phyloP scores from a whole-genome alignment of 2,113 vertebrate species.

The Cinclus mexicanus region DNA sequence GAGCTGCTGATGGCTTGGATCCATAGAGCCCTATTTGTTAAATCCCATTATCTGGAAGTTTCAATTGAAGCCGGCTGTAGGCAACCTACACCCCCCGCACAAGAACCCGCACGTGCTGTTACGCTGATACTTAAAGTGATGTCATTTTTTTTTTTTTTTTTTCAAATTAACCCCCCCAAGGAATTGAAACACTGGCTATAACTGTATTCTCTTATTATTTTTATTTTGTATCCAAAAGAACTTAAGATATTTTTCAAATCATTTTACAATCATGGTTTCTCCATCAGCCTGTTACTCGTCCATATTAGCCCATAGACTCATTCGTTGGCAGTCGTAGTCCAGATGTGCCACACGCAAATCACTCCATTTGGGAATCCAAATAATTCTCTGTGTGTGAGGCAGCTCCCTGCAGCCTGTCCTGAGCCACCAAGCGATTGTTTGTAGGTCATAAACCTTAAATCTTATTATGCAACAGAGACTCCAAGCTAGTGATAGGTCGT shows the following conservation, averaged over 20 bases:
- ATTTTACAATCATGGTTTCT: conserved; percentile 64
- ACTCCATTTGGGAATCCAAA: not conserved
- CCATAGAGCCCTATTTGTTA: conserved; percentile 59
- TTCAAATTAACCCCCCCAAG: not conserved
- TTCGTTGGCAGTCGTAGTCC: conserved; percentile 3
- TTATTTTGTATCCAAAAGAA: conserved; percentile 29
- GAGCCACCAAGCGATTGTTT: not conserved
- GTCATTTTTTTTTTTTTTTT: not conserved
- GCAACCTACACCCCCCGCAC: not conserved
- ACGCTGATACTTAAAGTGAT: not conserved
- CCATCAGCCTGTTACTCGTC: conserved; percentile 58
- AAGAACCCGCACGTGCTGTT: conserved; percentile 33
- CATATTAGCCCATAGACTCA: conserved; percentile 61
- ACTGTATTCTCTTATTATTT: not conserved
- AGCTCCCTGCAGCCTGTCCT: not conserved
- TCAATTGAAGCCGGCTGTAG: conserved; percentile 45
- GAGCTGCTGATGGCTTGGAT: conserved; percentile 72
- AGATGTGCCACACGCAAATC: conserved; percentile 22
- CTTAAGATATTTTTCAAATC: conserved; percentile 30
- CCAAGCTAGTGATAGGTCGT: not conserved
- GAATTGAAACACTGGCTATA: not conserved
- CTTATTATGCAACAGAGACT: not conserved
- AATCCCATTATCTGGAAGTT: conserved; percentile 41
- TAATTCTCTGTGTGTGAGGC: not conserved
- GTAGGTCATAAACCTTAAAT: conserved; percentile 35